Base-by-base conservation (phyloP, 2,113 vertebrate genomes). In the Anguilla japonica region DNA sequence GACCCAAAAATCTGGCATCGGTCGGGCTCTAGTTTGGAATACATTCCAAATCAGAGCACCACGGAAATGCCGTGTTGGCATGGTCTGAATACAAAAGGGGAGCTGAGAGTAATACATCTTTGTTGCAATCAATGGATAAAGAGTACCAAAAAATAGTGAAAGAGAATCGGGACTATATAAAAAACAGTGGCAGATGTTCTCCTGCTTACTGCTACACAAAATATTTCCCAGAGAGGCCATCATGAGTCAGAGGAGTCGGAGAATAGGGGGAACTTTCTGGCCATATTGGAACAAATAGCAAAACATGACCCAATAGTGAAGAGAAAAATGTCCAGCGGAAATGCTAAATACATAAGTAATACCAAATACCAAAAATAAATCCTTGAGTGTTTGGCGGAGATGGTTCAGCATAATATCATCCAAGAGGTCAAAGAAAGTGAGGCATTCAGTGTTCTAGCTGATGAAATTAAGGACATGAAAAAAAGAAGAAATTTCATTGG, bases 321-420 rank as follows among this genome's bases (percentile, higher is more conserved):
- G 41, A 26, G 26, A 60, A 78, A 88, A 88, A 81, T 85, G 63
- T 43, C 40, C 43, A 11, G 39, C 0, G 34, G 39, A 57, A 85
- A 85, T 79, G 60, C 84, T 41, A 85, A 83, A 57, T 88, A 88
- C 29, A 83, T 84, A 83, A 87, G 86, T 87, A 79, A 88, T 57
- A 85, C 50, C 63, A 85, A 50, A 22, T n/a, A n/a, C n/a, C 87
- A 85, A 75, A 85, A 85, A 53, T 22, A 87, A 78, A 86, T 84
- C 3, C 20, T 89, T 26, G 83, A 88, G 8, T 82, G 75, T 26
- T 82, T 89, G 29, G 82, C 87, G 60, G 81, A 88, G 2, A 86
- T 86, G 84, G 81, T 88, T 60, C 63, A 46, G 7, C 14, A 79
- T 1, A 18, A 57, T 2, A 88, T 86, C 15, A 67, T 88, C 14